Percentiles rank a stretch among this genome's conserved stretches.
Evolutionary conservation across 2,888 invertebrate genomes (phyloP).

Genomic region (Scelioninae gen. 2): DNA sequence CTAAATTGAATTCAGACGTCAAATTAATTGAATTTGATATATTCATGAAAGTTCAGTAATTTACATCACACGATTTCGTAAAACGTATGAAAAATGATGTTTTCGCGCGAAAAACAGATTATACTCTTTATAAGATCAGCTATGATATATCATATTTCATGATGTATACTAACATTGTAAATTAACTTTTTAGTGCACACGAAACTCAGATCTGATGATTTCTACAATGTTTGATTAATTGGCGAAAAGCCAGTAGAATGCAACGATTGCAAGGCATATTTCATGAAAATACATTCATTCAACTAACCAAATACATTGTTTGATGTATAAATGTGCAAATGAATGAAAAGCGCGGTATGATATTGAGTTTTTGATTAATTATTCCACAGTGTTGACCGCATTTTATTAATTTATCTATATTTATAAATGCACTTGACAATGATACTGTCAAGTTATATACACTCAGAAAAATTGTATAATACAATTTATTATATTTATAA

Average conservation of each 20-base stretch:
- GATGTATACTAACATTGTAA: slow-evolving; percentile 16
- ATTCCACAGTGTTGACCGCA: too few species aligned
- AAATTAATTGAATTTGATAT: too few species aligned
- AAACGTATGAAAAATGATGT: too few species aligned
- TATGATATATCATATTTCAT: slow-evolving; percentile 1
- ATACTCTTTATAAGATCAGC: not conserved
- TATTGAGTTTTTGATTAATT: slow-evolving; percentile 31
- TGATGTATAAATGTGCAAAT: slow-evolving; percentile 27
- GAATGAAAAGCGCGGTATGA: slow-evolving; percentile 20
- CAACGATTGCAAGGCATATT: slow-evolving; percentile 38
- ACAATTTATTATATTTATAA: too few species aligned
- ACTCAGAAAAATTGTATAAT: too few species aligned
- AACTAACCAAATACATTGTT: slow-evolving; percentile 42
- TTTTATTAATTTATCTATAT: too few species aligned
- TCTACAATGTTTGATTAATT: slow-evolving; percentile 43
- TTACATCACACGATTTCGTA: too few species aligned
- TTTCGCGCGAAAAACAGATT: too few species aligned
- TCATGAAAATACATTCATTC: slow-evolving; percentile 36
- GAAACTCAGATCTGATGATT: slow-evolving; percentile 24
- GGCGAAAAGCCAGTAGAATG: slow-evolving; percentile 28
- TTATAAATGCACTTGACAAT: too few species aligned
- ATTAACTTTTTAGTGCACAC: slow-evolving; percentile 11
- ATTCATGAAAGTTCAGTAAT: too few species aligned
- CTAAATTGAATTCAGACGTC: too few species aligned
- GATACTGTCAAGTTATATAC: too few species aligned